A percentile compares a stretch with the other conserved stretches of the same genome.
phyloP scores from a whole-genome alignment of 2,888 invertebrate species.

The Cancer borealis region DNA sequence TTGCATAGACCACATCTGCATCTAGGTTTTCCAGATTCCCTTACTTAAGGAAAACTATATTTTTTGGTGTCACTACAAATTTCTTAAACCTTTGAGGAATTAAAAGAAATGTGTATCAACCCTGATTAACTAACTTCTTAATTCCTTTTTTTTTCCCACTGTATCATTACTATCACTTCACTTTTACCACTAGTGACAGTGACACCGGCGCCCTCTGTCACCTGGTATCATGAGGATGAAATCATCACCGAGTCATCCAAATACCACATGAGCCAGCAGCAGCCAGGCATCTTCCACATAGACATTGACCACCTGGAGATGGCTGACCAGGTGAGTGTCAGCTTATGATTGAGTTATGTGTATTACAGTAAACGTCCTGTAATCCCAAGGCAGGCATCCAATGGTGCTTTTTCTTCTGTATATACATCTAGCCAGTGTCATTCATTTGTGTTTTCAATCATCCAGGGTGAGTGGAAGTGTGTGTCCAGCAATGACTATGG shows the following conservation, averaged over 20 bases:
- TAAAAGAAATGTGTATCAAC: no score
- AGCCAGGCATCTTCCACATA: constrained; percentile 87
- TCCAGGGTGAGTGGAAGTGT: constrained; percentile 92
- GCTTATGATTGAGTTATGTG: background rate
- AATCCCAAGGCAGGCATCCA: background rate
- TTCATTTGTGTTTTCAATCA: constrained; percentile 6
- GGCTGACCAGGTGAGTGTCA: constrained; percentile 85
- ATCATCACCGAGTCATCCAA: constrained; percentile 86
- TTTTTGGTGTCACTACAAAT: no score
- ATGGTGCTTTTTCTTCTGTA: background rate
- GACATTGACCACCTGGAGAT: constrained; percentile 88
- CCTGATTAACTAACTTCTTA: no score
- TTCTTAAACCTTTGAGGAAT: no score
- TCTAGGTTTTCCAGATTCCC: no score
- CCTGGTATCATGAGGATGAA: constrained; percentile 92
- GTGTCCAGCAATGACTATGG: constrained; percentile 93
- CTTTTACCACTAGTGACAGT: constrained; percentile 84
- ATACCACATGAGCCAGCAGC: constrained; percentile 86
- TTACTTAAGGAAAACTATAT: no score
- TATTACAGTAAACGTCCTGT: background rate
- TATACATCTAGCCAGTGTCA: background rate
- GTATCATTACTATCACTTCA: background rate
- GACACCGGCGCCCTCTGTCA: constrained; percentile 78
- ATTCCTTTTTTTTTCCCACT: background rate
- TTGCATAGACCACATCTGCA: no score